phyloP scores from a whole-genome alignment of 2,888 invertebrate genomes.

The Myopa testacea region DNA sequence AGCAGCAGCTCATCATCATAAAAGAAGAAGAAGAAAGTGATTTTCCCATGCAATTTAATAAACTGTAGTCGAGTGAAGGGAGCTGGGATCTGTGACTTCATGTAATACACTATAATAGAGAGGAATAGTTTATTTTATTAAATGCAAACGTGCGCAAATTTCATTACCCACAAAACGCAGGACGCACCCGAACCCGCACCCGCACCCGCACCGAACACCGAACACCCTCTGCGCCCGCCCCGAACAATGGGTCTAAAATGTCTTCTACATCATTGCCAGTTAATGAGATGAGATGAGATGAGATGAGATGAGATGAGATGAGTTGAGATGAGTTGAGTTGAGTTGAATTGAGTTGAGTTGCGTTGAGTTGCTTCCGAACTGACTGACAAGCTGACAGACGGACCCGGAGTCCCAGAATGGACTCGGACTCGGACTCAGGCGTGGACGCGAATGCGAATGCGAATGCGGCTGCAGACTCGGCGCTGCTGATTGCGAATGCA shows the following conservation, averaged over 20 bases:
- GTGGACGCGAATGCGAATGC: neutral
- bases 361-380: neutral
- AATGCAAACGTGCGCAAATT: slow-evolving; percentile 23
- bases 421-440: neutral
- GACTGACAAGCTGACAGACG: neutral
- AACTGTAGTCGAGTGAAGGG: neutral
- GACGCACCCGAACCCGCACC: no score
- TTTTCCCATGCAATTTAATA: slow-evolving; percentile 3
- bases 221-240: neutral
- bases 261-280: slow-evolving; percentile 19
- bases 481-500: slow-evolving; percentile 30
- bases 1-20: neutral
- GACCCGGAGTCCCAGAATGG: neutral
- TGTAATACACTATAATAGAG: neutral
- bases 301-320: no score
- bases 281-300: slow-evolving; percentile 12
- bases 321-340: no score
- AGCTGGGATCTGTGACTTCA: neutral
- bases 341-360: no score
- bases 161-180: neutral
- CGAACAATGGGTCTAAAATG: neutral
- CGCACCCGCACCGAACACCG: neutral
- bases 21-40: neutral
- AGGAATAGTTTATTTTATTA: slow-evolving; percentile 9
- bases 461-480: neutral